Percentiles rank a stretch among this genome's conserved stretches.
These are phyloP conservation scores for Hippopotamus amphibius DNA, from an alignment of 2,113 vertebrate genomes.

Conservation along the genomic window DNA sequence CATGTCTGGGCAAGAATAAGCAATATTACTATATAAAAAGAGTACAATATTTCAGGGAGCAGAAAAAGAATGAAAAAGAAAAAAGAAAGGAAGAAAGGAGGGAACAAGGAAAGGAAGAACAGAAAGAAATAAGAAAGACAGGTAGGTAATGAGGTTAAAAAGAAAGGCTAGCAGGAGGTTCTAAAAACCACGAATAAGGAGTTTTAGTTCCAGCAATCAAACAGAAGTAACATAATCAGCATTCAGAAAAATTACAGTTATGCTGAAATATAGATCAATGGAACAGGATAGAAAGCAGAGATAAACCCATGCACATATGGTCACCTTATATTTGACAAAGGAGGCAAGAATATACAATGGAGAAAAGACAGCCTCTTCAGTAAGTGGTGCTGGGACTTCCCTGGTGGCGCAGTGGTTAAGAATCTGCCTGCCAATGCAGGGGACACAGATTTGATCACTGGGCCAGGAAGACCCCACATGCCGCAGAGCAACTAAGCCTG, in stretches of 20 bases:
- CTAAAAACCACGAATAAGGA: not conserved
- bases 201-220: not conserved
- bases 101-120: not conserved
- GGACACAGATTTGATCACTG: too few relatives aligned
- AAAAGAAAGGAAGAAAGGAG: not conserved
- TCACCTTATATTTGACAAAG: too few relatives aligned
- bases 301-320: too few relatives aligned
- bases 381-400: too few relatives aligned
- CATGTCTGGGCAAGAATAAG: constrained; percentile 18
- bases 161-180: not conserved
- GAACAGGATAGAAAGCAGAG: too few relatives aligned
- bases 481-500: too few relatives aligned
- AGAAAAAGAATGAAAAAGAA: not conserved
- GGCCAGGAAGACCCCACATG: too few relatives aligned
- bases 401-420: too few relatives aligned
- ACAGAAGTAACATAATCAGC: not conserved
- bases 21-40: not conserved
- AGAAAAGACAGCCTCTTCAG: too few relatives aligned
- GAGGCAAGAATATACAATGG: too few relatives aligned
- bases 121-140: not conserved
- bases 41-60: not conserved
- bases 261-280: not conserved
- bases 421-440: too few relatives aligned
- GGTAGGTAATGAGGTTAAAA: not conserved
- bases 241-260: not conserved